Evolutionary conservation across 2,113 vertebrate species (phyloP).

Genomic region (Ochotona princeps): DNA sequence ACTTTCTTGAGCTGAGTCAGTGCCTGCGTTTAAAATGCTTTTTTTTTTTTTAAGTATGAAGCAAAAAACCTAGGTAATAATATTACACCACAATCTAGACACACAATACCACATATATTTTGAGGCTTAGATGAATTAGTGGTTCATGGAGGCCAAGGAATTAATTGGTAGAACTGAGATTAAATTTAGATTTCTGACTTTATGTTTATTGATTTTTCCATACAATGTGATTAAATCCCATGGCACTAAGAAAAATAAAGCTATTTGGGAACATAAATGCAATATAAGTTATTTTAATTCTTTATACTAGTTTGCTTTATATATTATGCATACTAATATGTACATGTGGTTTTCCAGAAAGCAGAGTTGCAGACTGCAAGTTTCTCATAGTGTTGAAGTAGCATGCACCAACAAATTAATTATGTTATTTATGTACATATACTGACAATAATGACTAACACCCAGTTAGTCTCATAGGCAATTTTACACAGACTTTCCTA

Average conservation of each 20-base stretch:
- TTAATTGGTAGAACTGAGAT: background rate
- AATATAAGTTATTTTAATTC: background rate
- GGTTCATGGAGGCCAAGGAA: background rate
- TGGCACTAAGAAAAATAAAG: background rate
- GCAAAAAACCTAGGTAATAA: background rate
- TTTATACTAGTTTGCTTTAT: background rate
- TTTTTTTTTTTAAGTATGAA: background rate
- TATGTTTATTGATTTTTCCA: background rate
- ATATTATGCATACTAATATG: background rate
- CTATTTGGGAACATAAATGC: background rate
- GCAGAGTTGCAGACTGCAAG: background rate
- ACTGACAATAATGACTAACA: background rate
- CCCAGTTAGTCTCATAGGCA: background rate
- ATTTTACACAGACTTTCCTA: background rate
- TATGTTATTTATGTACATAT: background rate
- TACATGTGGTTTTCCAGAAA: background rate
- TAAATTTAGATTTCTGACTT: constrained; percentile 4
- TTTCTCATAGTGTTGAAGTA: background rate
- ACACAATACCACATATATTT: no score
- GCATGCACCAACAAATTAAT: background rate
- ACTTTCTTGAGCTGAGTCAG: no score
- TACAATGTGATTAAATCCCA: background rate
- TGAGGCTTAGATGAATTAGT: background rate
- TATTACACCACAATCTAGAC: no score
- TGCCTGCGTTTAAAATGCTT: no score